phyloP scores from a whole-genome alignment of 2,113 vertebrate genomes.

The Aramus guarauna region DNA sequence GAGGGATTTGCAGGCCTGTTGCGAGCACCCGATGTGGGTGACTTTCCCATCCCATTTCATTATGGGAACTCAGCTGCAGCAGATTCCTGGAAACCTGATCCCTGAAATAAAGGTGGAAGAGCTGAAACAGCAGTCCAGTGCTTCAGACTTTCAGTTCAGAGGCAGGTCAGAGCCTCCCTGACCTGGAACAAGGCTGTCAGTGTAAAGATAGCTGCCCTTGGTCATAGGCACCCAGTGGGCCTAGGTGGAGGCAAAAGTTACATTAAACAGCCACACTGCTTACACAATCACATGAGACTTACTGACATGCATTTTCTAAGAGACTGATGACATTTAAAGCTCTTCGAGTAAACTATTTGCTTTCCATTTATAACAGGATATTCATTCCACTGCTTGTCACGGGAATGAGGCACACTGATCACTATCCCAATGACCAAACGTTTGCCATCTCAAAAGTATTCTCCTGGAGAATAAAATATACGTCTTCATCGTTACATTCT shows the following conservation, averaged over 20 bases:
- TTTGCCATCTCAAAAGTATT: neutral
- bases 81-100: slow-evolving; percentile 18
- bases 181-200: neutral
- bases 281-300: slow-evolving; percentile 11
- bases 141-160: slow-evolving; percentile 5
- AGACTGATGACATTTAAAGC: slow-evolving; percentile 25
- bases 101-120: neutral
- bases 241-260: slow-evolving; percentile 3
- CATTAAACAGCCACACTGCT: neutral
- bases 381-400: neutral
- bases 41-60: neutral
- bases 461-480: neutral
- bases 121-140: neutral
- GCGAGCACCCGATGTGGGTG: neutral
- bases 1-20: neutral
- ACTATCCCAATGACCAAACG: neutral
- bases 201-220: neutral
- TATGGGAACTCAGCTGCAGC: neutral
- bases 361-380: neutral
- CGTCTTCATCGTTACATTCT: neutral
- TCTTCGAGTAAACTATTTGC: neutral
- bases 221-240: neutral
- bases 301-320: slow-evolving; percentile 22
- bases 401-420: neutral
- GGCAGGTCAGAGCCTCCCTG: neutral